These are phyloP conservation scores for Odocoileus virginianus DNA, from an alignment of 2,113 vertebrate species.

Conservation along the genomic window DNA sequence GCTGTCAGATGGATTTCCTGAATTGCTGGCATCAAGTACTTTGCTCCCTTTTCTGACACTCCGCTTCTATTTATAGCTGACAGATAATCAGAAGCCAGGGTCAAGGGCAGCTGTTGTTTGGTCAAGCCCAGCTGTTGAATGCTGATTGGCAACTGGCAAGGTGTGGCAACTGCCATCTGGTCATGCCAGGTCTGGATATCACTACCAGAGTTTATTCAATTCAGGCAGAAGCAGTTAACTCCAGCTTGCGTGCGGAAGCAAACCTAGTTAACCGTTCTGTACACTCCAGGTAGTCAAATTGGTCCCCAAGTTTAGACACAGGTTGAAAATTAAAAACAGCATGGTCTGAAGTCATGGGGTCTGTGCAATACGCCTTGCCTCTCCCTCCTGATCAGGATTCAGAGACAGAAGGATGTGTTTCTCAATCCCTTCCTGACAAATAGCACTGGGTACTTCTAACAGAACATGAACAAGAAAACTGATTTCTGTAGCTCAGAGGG, in stretches of 20 bases:
- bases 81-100: slow-evolving; percentile 44
- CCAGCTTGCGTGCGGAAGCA: not conserved
- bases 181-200: not conserved
- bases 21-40: not conserved
- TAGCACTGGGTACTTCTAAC: not conserved
- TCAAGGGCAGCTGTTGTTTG: slow-evolving; percentile 58
- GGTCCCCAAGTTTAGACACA: not conserved
- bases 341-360: not conserved
- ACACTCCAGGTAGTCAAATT: not conserved
- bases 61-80: slow-evolving; percentile 59
- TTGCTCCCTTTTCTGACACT: slow-evolving; percentile 20
- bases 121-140: slow-evolving; percentile 50
- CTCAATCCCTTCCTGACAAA: not conserved
- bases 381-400: not conserved
- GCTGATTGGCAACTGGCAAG: slow-evolving; percentile 61
- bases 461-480: slow-evolving; percentile 29
- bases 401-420: not conserved
- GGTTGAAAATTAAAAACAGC: not conserved
- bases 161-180: slow-evolving; percentile 60
- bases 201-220: not conserved
- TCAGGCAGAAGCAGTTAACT: not conserved
- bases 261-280: not conserved
- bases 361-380: not conserved
- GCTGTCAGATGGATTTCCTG: slow-evolving; percentile 27
- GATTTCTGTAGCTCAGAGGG: slow-evolving; percentile 19